Evolutionary conservation across 2,113 vertebrate genomes (phyloP), one percentile per base, ranked within the genome.

Genomic region (Passer domesticus): DNA sequence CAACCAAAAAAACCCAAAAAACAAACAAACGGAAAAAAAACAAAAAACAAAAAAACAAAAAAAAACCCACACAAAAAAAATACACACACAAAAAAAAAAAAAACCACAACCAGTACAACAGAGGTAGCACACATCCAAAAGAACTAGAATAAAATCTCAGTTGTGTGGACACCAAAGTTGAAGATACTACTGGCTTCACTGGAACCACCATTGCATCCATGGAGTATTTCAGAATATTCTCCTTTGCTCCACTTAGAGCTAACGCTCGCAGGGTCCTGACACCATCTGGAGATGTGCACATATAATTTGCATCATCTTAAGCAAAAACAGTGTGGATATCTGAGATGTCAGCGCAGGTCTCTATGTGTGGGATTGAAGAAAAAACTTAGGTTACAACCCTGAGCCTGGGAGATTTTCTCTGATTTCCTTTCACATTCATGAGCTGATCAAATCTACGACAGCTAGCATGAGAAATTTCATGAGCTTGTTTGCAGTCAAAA

Each of bases 351-450:
- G 46, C 50, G 30, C 11, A 69, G 20, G 37, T 86, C 78, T 86
- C 33, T 25, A 7, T 58, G 49, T 41, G 55, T 64, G 79, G 46
- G 39, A 80, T 63, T 88, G 50, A 74, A 80, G 35, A 81, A 77
- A 35, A 83, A 86, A 19, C 35, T 76, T 50, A 70, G 67, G 87
- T 95, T 97, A 90, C 55, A 77, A 55, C 63, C 75, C 66, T 66
- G n/a, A 76, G n/a, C 74, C 70, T 30, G 23, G 92, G 72, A 90
- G 63, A 80, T 77, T 95, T 89, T 70, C 55, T 93, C 91, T 83
- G 35, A 91, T 92, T 92, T 89, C 18, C 43, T 95, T 90, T 94
- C 50, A 37, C 43, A 74, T 95, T 95, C 72, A 41, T 83, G 82
- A 41, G 35, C 58, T 85, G 55, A 93, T 91, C 84, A 78, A 81